Evolutionary conservation across 2,888 invertebrate species (phyloP).

Genomic region (Lasius platythorax): DNA sequence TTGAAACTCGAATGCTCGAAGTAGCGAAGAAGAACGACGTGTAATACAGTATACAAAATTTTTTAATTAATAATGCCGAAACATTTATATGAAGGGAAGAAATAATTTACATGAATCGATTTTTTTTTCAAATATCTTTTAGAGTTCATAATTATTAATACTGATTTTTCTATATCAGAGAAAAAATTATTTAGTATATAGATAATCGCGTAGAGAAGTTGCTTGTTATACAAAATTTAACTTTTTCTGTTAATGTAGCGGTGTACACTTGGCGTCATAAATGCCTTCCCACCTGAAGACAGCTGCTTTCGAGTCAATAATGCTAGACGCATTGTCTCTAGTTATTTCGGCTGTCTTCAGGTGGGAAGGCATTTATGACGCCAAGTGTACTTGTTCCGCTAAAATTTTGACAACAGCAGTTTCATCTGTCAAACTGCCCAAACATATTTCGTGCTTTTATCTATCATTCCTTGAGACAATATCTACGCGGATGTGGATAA

Average conservation of each 20-base stretch:
- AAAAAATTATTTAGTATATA: constrained; percentile 4
- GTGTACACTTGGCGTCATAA: no score
- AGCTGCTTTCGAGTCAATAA: no score
- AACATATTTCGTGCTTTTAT: constrained; percentile 7
- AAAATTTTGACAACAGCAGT: background rate
- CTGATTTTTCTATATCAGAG: background rate
- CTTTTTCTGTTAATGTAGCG: background rate
- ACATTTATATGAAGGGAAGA: background rate
- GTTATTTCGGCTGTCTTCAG: no score
- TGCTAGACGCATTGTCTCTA: no score
- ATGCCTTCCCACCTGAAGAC: no score
- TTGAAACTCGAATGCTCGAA: constrained; percentile 52
- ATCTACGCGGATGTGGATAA: constrained; percentile 16
- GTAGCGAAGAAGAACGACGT: background rate
- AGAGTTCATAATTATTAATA: constrained; percentile 4
- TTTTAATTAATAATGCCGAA: background rate
- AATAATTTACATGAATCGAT: background rate
- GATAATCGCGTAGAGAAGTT: background rate
- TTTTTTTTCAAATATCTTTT: background rate
- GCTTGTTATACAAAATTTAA: background rate
- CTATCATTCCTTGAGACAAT: constrained; percentile 38
- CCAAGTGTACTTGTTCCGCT: background rate
- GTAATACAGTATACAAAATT: background rate
- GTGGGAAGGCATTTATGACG: no score
- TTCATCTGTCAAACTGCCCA: constrained; percentile 24